Percentiles rank a stretch among this genome's conserved stretches.
phyloP scores from a whole-genome alignment of 2,888 invertebrate genomes.

The Hemithea aestivaria region DNA sequence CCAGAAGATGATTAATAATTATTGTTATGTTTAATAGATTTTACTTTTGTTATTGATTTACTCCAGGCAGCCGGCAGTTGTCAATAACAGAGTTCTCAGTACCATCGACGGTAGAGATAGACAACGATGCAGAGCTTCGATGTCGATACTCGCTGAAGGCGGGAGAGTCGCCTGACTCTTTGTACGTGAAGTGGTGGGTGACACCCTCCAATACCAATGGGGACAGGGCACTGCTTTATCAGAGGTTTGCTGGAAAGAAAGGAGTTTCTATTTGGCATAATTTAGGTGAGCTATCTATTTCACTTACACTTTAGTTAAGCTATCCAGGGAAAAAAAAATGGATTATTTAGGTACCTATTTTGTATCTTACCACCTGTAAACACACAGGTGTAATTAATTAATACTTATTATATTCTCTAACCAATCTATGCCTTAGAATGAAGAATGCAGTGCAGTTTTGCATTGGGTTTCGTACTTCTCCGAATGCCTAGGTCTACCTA shows the following conservation, averaged over 20 bases:
- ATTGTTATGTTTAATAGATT: too few species aligned
- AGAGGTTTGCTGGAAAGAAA: conserved; percentile 39
- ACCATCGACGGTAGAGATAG: conserved; percentile 44
- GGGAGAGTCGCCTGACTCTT: conserved; percentile 31
- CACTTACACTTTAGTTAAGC: too few species aligned
- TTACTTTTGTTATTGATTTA: not conserved
- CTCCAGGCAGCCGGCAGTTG: conserved; percentile 55
- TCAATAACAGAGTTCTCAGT: conserved; percentile 57
- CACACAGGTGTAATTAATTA: too few species aligned
- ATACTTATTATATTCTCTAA: too few species aligned
- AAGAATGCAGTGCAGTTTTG: too few species aligned
- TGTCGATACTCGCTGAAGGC: conserved; percentile 41
- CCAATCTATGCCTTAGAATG: too few species aligned
- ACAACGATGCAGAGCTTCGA: conserved; percentile 44
- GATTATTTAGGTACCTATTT: too few species aligned
- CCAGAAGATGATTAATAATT: too few species aligned
- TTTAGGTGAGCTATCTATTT: conserved; percentile 40
- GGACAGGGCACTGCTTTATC: conserved; percentile 46
- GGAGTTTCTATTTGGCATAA: conserved; percentile 34
- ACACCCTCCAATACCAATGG: conserved; percentile 38
- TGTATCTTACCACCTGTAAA: too few species aligned
- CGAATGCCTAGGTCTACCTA: too few species aligned
- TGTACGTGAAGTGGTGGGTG: conserved; percentile 66
- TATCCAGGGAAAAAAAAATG: too few species aligned
- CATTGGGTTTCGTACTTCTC: too few species aligned